A percentile compares a stretch with the other conserved stretches of the same genome.
These are phyloP conservation scores for Galeruca laticollis DNA, from an alignment of 2,888 invertebrate genomes.

Conservation along the genomic window DNA sequence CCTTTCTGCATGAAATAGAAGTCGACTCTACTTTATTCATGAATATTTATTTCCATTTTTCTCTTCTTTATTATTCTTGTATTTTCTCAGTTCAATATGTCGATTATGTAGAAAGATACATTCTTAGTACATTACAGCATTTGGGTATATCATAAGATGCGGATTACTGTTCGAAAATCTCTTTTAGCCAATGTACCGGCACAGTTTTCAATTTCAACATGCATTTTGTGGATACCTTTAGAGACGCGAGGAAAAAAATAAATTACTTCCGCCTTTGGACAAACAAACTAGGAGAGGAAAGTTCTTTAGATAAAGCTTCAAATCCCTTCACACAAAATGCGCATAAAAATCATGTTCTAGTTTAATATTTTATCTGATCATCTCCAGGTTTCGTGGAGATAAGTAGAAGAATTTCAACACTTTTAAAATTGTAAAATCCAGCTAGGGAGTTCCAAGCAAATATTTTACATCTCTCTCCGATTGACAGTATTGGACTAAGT, in stretches of 20 bases:
- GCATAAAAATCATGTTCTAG: constrained; percentile 66
- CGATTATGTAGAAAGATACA: no score
- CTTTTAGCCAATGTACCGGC: background rate
- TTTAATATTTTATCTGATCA: constrained; percentile 67
- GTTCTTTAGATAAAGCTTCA: constrained; percentile 54
- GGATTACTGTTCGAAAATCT: background rate
- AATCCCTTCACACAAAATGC: constrained; percentile 65
- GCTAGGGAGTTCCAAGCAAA: constrained; percentile 40
- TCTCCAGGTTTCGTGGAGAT: constrained; percentile 60
- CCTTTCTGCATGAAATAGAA: no score
- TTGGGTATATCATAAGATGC: background rate
- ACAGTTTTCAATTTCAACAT: constrained; percentile 9
- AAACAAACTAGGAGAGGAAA: constrained; percentile 48
- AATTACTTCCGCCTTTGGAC: constrained; percentile 48
- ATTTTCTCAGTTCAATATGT: no score
- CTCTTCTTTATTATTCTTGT: no score
- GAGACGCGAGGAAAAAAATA: constrained; percentile 15
- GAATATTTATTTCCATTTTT: no score
- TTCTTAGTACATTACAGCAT: background rate
- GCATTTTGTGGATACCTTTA: constrained; percentile 3
- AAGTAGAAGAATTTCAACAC: constrained; percentile 60
- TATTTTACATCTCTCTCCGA: constrained; percentile 19
- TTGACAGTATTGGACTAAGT: constrained; percentile 30
- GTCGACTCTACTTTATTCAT: no score
- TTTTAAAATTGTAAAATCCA: constrained; percentile 48